Evolutionary conservation across 2,113 vertebrate genomes (phyloP).

Genomic region (Brienomyrus brachyistius): DNA sequence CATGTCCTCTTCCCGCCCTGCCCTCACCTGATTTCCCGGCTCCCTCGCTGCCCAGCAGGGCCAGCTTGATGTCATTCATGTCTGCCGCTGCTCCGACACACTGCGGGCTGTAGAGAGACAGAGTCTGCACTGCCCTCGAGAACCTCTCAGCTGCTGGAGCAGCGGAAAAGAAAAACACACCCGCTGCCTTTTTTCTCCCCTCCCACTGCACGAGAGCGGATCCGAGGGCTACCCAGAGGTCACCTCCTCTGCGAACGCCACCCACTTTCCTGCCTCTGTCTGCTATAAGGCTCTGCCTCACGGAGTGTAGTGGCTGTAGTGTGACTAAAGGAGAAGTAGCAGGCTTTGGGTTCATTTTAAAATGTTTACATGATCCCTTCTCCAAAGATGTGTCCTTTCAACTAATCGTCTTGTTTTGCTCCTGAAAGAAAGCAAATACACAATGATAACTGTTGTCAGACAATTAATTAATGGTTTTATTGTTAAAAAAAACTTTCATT

Average conservation of each 20-base stretch:
- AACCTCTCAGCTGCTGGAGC: background rate
- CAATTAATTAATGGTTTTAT: too few relatives aligned
- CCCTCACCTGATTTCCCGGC: constrained; percentile 64
- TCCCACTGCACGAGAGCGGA: background rate
- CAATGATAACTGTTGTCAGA: background rate
- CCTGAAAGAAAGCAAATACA: background rate
- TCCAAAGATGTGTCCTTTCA: background rate
- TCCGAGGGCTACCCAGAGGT: constrained; percentile 5
- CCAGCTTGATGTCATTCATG: constrained; percentile 68
- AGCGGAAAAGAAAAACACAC: constrained; percentile 2
- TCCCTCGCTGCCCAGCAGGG: constrained; percentile 58
- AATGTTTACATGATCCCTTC: background rate
- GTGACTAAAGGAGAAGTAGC: background rate
- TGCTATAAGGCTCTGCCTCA: background rate
- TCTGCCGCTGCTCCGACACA: background rate
- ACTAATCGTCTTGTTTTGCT: background rate
- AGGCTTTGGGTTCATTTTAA: background rate
- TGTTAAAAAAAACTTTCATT: too few relatives aligned
- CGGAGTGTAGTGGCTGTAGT: background rate
- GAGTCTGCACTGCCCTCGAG: background rate
- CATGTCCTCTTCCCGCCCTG: background rate
- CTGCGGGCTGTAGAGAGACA: background rate
- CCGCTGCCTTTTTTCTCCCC: background rate
- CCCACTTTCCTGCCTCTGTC: background rate
- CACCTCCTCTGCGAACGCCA: background rate